Evolutionary conservation across 2,888 invertebrate species (phyloP).

Genomic region (Heliothis peltigera): DNA sequence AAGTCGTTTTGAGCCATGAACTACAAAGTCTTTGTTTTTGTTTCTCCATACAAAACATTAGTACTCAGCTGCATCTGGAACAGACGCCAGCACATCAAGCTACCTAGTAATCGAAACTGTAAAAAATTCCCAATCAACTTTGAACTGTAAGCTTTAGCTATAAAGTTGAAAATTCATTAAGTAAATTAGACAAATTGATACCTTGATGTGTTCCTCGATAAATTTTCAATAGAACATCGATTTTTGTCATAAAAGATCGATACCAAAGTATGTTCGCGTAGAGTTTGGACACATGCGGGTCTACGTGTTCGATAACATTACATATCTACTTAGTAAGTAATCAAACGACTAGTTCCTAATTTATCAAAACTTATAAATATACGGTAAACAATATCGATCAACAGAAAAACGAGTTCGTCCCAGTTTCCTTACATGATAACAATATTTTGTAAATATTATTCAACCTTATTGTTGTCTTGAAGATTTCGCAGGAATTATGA

Average conservation of each 20-base stretch:
- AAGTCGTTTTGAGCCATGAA: too few species aligned
- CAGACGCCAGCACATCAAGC: too few species aligned
- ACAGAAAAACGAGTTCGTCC: slow-evolving; percentile 50
- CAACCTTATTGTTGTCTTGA: slow-evolving; percentile 1
- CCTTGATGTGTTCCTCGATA: too few species aligned
- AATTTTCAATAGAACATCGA: neutral
- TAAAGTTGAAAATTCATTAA: too few species aligned
- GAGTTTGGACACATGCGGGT: neutral
- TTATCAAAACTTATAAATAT: slow-evolving; percentile 43
- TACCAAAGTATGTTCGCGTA: neutral
- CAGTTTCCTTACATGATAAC: slow-evolving; percentile 23
- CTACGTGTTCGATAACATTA: slow-evolving; percentile 7
- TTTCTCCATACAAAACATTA: too few species aligned
- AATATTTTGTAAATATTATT: slow-evolving; percentile 45
- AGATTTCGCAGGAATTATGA: slow-evolving; percentile 5
- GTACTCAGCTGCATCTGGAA: too few species aligned
- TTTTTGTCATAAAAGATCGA: neutral
- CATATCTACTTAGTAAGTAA: too few species aligned
- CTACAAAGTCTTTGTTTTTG: too few species aligned
- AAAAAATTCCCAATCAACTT: too few species aligned
- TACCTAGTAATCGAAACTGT: too few species aligned
- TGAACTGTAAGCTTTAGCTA: too few species aligned
- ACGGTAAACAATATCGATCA: slow-evolving; percentile 34
- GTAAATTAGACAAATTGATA: too few species aligned
- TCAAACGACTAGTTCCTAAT: neutral